These are phyloP conservation scores for Upupa epops DNA, from an alignment of 2,113 vertebrate species.

Conservation along the genomic window DNA sequence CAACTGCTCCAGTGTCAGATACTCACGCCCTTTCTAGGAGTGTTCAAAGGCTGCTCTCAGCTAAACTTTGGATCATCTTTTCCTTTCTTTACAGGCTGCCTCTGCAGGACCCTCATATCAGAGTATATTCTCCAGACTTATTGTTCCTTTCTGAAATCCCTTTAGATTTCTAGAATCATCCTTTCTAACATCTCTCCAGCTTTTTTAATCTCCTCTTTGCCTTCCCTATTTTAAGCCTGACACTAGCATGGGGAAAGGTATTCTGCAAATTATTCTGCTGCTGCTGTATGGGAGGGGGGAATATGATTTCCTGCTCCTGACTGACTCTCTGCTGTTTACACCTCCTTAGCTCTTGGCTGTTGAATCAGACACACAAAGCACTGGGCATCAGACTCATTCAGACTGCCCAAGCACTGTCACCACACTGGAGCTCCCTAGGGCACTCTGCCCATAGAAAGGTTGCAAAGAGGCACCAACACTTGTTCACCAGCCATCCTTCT, in stretches of 20 bases:
- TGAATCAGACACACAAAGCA: rapidly evolving
- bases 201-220: not conserved
- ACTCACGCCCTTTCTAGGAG: not conserved
- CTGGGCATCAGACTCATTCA: not conserved
- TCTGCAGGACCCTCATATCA: not conserved
- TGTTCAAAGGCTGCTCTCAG: not conserved
- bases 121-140: not conserved
- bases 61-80: not conserved
- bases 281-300: not conserved
- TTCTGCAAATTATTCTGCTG: not conserved
- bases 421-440: rapidly evolving
- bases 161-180: not conserved
- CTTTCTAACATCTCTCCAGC: not conserved
- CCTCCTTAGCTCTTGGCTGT: not conserved
- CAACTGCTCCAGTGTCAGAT: not conserved
- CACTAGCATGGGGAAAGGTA: not conserved
- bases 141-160: not conserved
- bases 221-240: not conserved
- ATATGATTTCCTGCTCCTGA: not conserved
- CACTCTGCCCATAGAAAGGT: rapidly evolving
- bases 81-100: not conserved
- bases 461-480: not conserved
- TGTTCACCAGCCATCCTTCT: rapidly evolving
- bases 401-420: not conserved
- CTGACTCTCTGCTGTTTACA: not conserved